These are phyloP conservation scores for Peromyscus polionotus DNA, from an alignment of 2,113 vertebrate species.

Conservation along the genomic window DNA sequence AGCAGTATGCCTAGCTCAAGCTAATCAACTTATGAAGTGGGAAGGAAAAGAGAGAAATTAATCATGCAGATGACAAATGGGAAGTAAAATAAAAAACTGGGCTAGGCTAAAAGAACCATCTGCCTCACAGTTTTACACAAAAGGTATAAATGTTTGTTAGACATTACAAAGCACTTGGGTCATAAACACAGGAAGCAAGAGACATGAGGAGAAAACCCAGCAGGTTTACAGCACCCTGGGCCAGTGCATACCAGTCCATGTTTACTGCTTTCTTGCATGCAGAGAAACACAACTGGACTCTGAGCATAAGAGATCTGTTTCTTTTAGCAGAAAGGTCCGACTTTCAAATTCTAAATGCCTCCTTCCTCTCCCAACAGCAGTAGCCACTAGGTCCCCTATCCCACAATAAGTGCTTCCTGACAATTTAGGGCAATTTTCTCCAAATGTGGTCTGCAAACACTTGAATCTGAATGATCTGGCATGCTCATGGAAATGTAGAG, in stretches of 20 bases:
- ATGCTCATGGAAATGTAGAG: slow-evolving; percentile 29
- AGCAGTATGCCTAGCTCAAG: slow-evolving; percentile 62
- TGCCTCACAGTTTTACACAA: slow-evolving; percentile 49
- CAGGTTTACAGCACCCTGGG: slow-evolving; percentile 13
- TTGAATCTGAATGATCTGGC: slow-evolving; percentile 42
- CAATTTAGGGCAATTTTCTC: slow-evolving; percentile 56
- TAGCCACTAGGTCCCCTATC: slow-evolving; percentile 36
- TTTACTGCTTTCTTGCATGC: slow-evolving; percentile 53
- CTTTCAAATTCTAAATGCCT: slow-evolving; percentile 58
- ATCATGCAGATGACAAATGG: slow-evolving; percentile 57
- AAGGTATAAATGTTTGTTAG: slow-evolving; percentile 51
- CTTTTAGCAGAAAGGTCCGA: slow-evolving; percentile 47
- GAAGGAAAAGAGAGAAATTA: slow-evolving; percentile 56
- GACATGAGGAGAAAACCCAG: slow-evolving; percentile 38
- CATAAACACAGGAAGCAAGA: slow-evolving; percentile 68
- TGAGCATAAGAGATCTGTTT: slow-evolving; percentile 36
- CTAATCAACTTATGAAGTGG: slow-evolving; percentile 67
- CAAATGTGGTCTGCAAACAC: slow-evolving; percentile 60
- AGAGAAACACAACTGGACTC: slow-evolving; percentile 60
- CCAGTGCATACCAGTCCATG: neutral
- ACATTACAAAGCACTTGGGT: slow-evolving; percentile 58
- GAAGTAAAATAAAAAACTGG: slow-evolving; percentile 67
- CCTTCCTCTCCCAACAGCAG: slow-evolving; percentile 51
- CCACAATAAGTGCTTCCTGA: slow-evolving; percentile 51
- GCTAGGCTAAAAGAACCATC: slow-evolving; percentile 39